These are phyloP conservation scores for Drosophila triauraria DNA, from an alignment of 1,140 invertebrate species.

Conservation along the genomic window DNA sequence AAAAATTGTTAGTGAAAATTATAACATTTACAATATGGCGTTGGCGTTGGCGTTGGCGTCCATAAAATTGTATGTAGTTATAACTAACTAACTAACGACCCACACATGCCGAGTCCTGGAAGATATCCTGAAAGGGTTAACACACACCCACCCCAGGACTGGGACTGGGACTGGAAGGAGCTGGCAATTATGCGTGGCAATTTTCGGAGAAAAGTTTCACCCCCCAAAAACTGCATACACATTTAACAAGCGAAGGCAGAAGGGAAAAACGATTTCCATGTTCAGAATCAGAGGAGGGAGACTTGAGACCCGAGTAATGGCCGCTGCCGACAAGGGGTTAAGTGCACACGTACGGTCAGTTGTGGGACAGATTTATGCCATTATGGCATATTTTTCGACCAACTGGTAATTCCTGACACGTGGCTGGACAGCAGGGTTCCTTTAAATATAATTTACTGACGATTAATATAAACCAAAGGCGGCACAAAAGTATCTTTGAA, in stretches of 20 bases:
- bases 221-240: constrained; percentile 22
- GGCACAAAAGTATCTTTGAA: too few relatives aligned
- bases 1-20: constrained; percentile 80
- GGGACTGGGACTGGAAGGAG: constrained; percentile 28
- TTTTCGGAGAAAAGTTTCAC: constrained; percentile 56
- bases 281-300: constrained; percentile 8
- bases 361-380: constrained; percentile 2
- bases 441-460: too few relatives aligned
- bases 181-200: constrained; percentile 74
- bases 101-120: constrained; percentile 59
- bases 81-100: constrained; percentile 81
- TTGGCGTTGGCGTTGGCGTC: constrained; percentile 14
- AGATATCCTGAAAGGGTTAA: constrained; percentile 30
- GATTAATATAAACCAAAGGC: too few relatives aligned
- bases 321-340: not conserved
- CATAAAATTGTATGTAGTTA: constrained; percentile 83
- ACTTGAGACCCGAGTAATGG: constrained; percentile 3
- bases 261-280: constrained; percentile 66
- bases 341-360: constrained; percentile 16
- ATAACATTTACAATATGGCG: constrained; percentile 82
- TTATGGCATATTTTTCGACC: not conserved
- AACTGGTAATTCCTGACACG: constrained; percentile 12
- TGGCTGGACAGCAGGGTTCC: not conserved
- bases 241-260: constrained; percentile 12
- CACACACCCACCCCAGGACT: too few relatives aligned